Evolutionary conservation across 1,140 invertebrate species (phyloP).

Genomic region (Lasioglossum albipes): DNA sequence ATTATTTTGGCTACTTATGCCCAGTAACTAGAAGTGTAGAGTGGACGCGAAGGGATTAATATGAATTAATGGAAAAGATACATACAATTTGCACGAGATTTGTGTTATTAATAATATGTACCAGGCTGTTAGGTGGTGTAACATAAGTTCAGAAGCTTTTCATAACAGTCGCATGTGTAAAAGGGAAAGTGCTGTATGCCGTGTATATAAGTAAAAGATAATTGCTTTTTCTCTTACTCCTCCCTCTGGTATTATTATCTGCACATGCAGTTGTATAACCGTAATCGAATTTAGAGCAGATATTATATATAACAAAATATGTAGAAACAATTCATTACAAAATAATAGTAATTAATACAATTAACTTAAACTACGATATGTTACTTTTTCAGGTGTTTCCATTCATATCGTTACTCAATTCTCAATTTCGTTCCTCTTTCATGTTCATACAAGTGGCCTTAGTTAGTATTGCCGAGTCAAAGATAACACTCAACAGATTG

Average conservation of each 20-base stretch:
- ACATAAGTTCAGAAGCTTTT: conserved; percentile 27
- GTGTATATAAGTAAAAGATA: conserved; percentile 17
- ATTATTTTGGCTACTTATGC: too few species aligned
- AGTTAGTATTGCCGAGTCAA: conserved; percentile 70
- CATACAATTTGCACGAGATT: neutral
- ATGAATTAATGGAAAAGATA: neutral
- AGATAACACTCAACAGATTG: conserved; percentile 72
- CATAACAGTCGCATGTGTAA: conserved; percentile 1
- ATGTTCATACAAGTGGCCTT: conserved; percentile 72
- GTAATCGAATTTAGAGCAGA: too few species aligned
- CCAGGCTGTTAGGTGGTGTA: conserved; percentile 12
- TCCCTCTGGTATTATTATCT: conserved; percentile 6
- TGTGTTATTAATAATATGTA: conserved; percentile 47
- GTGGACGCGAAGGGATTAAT: neutral
- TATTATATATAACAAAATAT: neutral
- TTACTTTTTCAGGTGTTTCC: conserved; percentile 77
- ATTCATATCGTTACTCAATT: conserved; percentile 73
- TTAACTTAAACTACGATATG: conserved; percentile 30
- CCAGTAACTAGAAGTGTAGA: too few species aligned
- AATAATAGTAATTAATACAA: neutral
- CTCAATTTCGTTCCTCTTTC: conserved; percentile 74
- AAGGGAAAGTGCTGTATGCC: conserved; percentile 42
- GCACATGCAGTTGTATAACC: neutral
- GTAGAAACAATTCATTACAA: neutral
- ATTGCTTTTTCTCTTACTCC: conserved; percentile 49